Base-by-base conservation (phyloP, 2,113 vertebrate species). In the Cnemophilus loriae region DNA sequence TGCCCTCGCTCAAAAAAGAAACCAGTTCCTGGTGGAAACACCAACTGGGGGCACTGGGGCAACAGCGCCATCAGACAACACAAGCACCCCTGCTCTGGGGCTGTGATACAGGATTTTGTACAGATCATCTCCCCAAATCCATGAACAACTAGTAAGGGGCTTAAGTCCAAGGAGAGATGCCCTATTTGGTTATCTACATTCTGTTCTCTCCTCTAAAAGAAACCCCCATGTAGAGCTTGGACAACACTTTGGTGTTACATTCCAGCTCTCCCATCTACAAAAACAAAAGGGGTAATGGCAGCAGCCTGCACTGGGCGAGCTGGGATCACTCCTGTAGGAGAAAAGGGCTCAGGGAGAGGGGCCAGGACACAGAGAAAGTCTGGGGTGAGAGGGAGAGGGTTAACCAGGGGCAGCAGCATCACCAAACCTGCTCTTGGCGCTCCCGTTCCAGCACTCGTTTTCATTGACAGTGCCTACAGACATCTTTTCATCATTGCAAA, bases 401-500 rank as follows among this genome's bases (percentile, higher is more conserved):
- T 63, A 81, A 84, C 7, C 0, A 3, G 20, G 30, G 21, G 16
- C 19, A 3, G 46, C 46, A 70, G 56, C 59, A n/a, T 71, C 2
- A 4, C 69, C 98, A 94, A 57, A 99, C 99, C 99, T 99, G 99
- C 99, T 99, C 94, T 99, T 99, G 64, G 98, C 98, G 2, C 98
- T 99, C 39, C 99, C 99, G 0, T 99, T 99, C 99, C 98, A 98
- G 92, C 98, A 98, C 30, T 98, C 98, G 0, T 98, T 98, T 63
- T 98, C 98, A 17, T 98, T 97, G 90, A 96, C 71, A 3, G 98
- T 98, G 6, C 98, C 98, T 1, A 98, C 97, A 16, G 98, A 98
- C 87, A 98, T 98, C 95, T 98, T 98, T 94, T 99, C 99, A 24
- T 98, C 99, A 0, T 97, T 98, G 93, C 99, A 99, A 64, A 99